A percentile compares a stretch with the other conserved stretches of the same genome.
Conservation (phyloP, 1,140 invertebrate species). For the Nephotettix cincticeps region DNA sequence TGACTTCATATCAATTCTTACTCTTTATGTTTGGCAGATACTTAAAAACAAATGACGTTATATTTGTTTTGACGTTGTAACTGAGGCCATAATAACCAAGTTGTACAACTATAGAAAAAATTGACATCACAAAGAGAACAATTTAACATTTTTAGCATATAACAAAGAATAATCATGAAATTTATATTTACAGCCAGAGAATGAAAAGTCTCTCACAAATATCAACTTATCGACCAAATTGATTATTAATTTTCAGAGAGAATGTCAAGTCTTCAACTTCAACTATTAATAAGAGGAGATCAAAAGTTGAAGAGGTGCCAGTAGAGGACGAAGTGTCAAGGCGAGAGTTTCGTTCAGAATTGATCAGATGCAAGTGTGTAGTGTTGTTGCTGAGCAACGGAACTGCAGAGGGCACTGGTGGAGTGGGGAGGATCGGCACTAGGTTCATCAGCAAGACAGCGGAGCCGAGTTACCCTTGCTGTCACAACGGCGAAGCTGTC, state of each 20-base stretch:
- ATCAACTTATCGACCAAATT: too few species aligned
- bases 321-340: not conserved
- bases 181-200: too few species aligned
- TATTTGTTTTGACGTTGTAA: too few species aligned
- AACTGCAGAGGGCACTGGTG: not conserved
- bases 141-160: too few species aligned
- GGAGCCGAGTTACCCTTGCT: not conserved
- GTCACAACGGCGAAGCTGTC: not conserved
- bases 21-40: too few species aligned
- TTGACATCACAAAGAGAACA: too few species aligned
- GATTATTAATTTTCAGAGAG: slow-evolving; percentile 1
- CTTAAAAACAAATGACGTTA: too few species aligned
- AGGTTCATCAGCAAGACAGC: not conserved
- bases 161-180: too few species aligned
- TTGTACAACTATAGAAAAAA: too few species aligned
- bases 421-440: not conserved
- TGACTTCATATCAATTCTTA: too few species aligned
- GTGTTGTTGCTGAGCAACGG: not conserved
- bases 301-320: not conserved
- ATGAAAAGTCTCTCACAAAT: too few species aligned
- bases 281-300: not conserved
- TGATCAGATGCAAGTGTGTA: not conserved
- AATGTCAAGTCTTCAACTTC: not conserved
- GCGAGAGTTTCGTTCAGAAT: not conserved
- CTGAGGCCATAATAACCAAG: too few species aligned